These are phyloP conservation scores for Agapostemon virescens DNA, from an alignment of 2,888 invertebrate species.

Conservation along the genomic window DNA sequence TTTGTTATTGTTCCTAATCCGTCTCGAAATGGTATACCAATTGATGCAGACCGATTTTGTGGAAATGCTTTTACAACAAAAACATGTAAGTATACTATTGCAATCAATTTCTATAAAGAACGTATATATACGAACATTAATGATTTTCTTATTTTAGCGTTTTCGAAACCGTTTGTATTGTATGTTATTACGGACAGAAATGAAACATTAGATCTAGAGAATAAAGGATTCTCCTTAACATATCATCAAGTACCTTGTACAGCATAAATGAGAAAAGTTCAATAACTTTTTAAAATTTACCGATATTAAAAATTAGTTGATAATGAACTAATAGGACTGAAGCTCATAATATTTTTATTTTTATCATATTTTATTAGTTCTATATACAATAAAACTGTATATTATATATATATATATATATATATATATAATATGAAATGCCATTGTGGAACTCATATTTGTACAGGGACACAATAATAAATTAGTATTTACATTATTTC, in stretches of 20 bases:
- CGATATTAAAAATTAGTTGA: not conserved
- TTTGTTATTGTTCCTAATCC: slow-evolving; percentile 89
- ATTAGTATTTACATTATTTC: slow-evolving; percentile 10
- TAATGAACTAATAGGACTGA: not conserved
- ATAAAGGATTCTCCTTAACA: slow-evolving; percentile 87
- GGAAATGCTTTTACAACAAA: slow-evolving; percentile 87
- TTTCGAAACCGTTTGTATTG: slow-evolving; percentile 87
- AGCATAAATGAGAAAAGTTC: slow-evolving; percentile 52
- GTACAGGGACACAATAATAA: slow-evolving; percentile 14
- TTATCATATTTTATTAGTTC: not conserved
- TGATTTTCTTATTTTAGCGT: slow-evolving; percentile 80
- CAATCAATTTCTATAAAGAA: not conserved
- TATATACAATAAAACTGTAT: slow-evolving; percentile 16
- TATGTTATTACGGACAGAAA: slow-evolving; percentile 86
- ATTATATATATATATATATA: slow-evolving; percentile 15
- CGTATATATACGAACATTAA: not conserved
- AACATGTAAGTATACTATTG: slow-evolving; percentile 82
- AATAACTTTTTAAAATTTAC: slow-evolving; percentile 10
- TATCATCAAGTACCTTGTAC: slow-evolving; percentile 86
- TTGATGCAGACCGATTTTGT: slow-evolving; percentile 87
- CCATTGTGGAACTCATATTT: slow-evolving; percentile 2
- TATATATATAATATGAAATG: slow-evolving; percentile 19
- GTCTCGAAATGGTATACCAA: slow-evolving; percentile 73
- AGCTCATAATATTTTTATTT: not conserved
- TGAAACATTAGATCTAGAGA: slow-evolving; percentile 85